Evolutionary conservation across 1,140 invertebrate genomes (phyloP).

Genomic region (Ceratitis capitata): DNA sequence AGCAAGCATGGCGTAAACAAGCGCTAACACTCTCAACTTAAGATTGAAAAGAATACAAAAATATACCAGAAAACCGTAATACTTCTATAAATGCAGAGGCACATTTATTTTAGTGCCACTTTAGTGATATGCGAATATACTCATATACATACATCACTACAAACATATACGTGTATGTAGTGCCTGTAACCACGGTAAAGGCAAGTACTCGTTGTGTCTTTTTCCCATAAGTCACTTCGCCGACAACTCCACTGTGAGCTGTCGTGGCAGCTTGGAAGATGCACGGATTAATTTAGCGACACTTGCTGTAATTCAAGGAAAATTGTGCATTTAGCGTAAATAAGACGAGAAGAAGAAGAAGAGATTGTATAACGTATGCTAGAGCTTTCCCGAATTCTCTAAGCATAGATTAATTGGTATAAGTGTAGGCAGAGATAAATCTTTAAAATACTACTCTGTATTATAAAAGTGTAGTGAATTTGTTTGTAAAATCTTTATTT

Average conservation of each 20-base stretch:
- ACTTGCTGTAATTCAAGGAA: constrained; percentile 20
- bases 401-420: too few relatives aligned
- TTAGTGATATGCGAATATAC: not conserved
- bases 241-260: not conserved
- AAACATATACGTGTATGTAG: not conserved
- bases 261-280: constrained; percentile 31
- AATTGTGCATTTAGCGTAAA: too few relatives aligned
- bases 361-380: too few relatives aligned
- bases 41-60: not conserved
- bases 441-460: too few relatives aligned
- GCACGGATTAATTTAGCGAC: constrained; percentile 37
- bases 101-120: not conserved
- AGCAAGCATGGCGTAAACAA: not conserved
- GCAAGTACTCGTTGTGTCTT: not conserved
- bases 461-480: too few relatives aligned
- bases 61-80: too few relatives aligned
- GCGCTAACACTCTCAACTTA: not conserved
- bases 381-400: too few relatives aligned
- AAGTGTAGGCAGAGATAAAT: too few relatives aligned
- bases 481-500: too few relatives aligned
- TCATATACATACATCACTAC: not conserved
- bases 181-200: not conserved
- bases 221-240: not conserved
- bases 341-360: too few relatives aligned
- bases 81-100: not conserved